Conservation (phyloP, 2,113 vertebrate species). For the Formicarius rufipectus region DNA sequence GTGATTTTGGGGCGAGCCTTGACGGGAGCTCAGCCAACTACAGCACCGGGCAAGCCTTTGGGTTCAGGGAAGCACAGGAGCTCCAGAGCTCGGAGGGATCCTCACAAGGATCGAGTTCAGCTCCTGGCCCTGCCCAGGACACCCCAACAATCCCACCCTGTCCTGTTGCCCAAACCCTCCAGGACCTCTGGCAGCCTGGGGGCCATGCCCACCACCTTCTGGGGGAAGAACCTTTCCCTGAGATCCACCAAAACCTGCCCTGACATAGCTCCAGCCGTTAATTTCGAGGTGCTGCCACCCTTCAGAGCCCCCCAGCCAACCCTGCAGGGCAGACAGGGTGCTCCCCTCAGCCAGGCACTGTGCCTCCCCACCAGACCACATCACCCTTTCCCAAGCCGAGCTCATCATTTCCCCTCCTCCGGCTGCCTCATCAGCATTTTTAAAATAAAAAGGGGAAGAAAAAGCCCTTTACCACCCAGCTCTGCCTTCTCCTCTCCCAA, state of each 20-base stretch:
- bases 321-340: neutral
- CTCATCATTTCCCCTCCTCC: neutral
- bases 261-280: accelerated
- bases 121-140: neutral
- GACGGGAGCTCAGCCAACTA: neutral
- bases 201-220: neutral
- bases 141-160: neutral
- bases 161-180: accelerated
- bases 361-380: no score
- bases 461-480: neutral
- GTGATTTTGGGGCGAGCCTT: neutral
- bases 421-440: neutral
- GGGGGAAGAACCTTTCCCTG: neutral
- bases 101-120: neutral
- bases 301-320: neutral
- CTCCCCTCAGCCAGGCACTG: neutral
- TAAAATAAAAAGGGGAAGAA: neutral
- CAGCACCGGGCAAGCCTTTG: accelerated
- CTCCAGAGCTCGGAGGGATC: neutral
- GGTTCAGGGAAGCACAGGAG: neutral
- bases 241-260: accelerated
- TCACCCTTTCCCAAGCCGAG: accelerated
- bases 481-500: neutral
- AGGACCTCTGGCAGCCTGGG: neutral
- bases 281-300: neutral